phyloP scores from a whole-genome alignment of 2,888 invertebrate genomes.

The Choristoneura rosaceana region DNA sequence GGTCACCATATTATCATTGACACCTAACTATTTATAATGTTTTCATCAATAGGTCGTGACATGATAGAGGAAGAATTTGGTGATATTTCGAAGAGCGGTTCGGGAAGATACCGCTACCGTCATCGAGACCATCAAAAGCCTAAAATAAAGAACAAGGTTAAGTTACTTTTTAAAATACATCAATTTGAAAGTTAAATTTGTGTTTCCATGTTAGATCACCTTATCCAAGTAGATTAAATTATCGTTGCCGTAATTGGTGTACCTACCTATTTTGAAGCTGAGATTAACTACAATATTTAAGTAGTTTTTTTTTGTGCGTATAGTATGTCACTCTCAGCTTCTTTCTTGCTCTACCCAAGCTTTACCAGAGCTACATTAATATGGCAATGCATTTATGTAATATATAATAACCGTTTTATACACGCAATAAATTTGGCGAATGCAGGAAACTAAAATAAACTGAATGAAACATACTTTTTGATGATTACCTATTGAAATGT shows the following conservation, averaged over 20 bases:
- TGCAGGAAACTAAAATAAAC: too few species aligned
- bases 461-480: too few species aligned
- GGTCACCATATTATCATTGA: slow-evolving; percentile 1
- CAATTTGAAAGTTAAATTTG: slow-evolving; percentile 61
- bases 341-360: too few species aligned
- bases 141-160: slow-evolving; percentile 71
- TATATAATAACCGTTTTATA: too few species aligned
- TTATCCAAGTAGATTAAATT: neutral
- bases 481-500: too few species aligned
- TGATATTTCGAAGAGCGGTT: slow-evolving; percentile 58
- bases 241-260: neutral
- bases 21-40: slow-evolving; percentile 40
- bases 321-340: too few species aligned
- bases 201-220: slow-evolving; percentile 29
- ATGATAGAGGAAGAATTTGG: slow-evolving; percentile 63
- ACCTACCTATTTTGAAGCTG: neutral
- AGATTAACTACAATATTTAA: too few species aligned
- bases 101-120: slow-evolving; percentile 56
- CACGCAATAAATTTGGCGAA: too few species aligned
- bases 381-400: too few species aligned
- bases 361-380: too few species aligned
- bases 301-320: neutral
- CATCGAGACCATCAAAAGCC: slow-evolving; percentile 46
- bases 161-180: slow-evolving; percentile 73
- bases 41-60: slow-evolving; percentile 60